Base-by-base conservation (phyloP, 2,113 vertebrate genomes). In the Chaetura pelagica region DNA sequence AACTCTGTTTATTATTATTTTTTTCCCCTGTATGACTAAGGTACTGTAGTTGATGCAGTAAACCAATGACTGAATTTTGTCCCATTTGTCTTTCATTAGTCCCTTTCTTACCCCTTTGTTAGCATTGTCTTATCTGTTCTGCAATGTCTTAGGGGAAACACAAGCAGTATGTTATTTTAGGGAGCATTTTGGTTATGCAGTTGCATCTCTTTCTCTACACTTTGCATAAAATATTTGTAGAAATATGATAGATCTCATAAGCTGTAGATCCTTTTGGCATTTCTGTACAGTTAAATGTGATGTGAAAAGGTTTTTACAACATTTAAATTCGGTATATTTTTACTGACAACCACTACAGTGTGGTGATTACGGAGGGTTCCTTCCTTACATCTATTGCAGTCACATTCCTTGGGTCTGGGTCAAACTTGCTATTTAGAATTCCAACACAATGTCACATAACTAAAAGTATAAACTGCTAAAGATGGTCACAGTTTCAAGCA, bases 401-500 rank as follows among this genome's bases (percentile, higher is more conserved):
- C 27, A 17, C 87, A 86, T 96, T 95, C 84, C 84, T 93, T 90
- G 93, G 77, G 90, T 91, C 80, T 85, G 71, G 54, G 75, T 95
- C 87, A 93, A 89, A 82, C 79, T 93, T 90, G 86, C 83, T 86
- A 93, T 52, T 87, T 80, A 34, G 94, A 94, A 95, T 94, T 95
- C 92, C 88, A 97, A 89, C 71, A 58, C 63, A 91, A 93, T 81
- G 81, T 94, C 95, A 81, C 68, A 64, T 92, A 96, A 96, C 87
- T 91, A 94, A 90, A 76, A 80, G 67, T 63, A 94, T 83, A 93
- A 97, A 92, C 83, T 95, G 84, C 89, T 97, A 93, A 81, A 94
- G 76, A 80, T 96, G 87, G 94, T 82, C 94, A 94, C 77, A 89
- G 79, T 94, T 93, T 94, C 30, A 51, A 95, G 93, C 91, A 93